A percentile compares a stretch with the other conserved stretches of the same genome.
Conservation (phyloP, 2,113 vertebrate species). For the Scalopus aquaticus region DNA sequence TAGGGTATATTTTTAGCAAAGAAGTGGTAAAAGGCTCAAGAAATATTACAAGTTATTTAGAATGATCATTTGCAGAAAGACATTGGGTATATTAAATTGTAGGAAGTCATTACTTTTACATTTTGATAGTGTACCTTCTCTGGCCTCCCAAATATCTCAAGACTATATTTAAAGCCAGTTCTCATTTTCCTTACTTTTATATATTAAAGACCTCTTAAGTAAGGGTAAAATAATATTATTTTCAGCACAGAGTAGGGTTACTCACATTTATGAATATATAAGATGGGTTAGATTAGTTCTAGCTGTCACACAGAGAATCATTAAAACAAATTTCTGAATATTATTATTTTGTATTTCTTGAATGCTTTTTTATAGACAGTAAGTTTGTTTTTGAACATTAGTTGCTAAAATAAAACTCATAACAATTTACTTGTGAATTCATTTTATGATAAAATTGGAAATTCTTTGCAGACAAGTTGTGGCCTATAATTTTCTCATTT, state of each 20-base stretch:
- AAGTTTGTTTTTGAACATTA: background rate
- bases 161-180: background rate
- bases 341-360: background rate
- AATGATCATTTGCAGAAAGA: background rate
- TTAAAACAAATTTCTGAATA: background rate
- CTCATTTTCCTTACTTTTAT: background rate
- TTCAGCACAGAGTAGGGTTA: background rate
- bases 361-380: background rate
- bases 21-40: background rate
- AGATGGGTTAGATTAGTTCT: background rate
- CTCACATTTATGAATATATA: background rate
- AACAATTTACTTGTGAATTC: background rate
- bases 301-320: background rate
- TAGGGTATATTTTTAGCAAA: background rate
- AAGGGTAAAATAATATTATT: background rate
- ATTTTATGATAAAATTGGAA: conserved; percentile 1
- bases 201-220: background rate
- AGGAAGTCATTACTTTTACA: background rate
- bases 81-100: background rate
- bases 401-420: background rate
- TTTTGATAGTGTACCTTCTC: background rate
- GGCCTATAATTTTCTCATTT: background rate
- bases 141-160: background rate
- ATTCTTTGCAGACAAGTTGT: background rate
- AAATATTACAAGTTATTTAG: background rate